Base-by-base conservation (phyloP, 2,888 invertebrate species). In the Drosophila paramelanica region DNA sequence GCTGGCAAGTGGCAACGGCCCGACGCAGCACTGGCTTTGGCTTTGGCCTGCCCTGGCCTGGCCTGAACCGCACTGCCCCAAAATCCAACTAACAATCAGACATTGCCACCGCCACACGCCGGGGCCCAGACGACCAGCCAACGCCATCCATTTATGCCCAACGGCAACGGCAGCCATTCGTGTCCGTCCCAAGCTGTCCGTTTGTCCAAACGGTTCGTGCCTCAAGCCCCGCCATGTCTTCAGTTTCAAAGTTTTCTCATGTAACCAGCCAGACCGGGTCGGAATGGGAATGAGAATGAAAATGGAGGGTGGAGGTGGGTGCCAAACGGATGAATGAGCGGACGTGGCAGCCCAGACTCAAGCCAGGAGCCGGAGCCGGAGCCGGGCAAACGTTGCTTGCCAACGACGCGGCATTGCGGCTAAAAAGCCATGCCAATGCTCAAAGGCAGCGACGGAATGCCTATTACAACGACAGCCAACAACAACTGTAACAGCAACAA, bases 201-300 rank as follows among this genome's bases (percentile, higher is more conserved):
- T 42, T 67, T 43, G 79, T 85, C 77, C 71, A 45, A 58, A 62
- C 67, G 58, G 72, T 77, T 72, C 69, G 53, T 65, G 72, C 67
- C 76, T 73, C 77, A 67, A 74, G 74, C 61, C 71, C 77, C 84
- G 74, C 84, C 84, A 86, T 77, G 86, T 89, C 89, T 89, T 83
- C 87, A 87, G 85, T 85, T 89, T 77, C 85, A 88, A 89, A 89
- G 87, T 87, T 89, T 89, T 83, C 88, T 81, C 89, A 86, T 81
- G 84, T 87, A 85, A 80, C 88, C 87, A 73, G 81, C 73, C 78
- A 68, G 67, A 50, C 59, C 74, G 39, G 58, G 42, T 39, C 46
- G 42, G 11, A 14, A 36, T 20, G 25, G 25, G 25, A 4, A 14
- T 11, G 38, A 17, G 57, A 53, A 6, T 11, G 31, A 10, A 6